These are phyloP conservation scores for Girardinus metallicus DNA, from an alignment of 2,797 vertebrate species.

Conservation along the genomic window DNA sequence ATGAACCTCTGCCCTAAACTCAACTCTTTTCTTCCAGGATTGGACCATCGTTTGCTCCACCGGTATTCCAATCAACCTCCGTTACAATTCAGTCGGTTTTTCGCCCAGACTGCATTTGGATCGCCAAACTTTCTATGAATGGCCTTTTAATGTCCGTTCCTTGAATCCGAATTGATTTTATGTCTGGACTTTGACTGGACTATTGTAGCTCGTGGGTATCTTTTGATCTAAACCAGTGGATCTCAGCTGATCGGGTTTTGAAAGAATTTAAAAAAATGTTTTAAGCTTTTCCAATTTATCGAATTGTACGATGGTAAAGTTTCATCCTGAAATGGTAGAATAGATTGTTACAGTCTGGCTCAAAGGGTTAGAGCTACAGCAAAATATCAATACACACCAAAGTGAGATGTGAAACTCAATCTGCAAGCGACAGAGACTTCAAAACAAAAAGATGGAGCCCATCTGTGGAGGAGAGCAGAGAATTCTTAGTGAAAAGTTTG, in stretches of 20 bases:
- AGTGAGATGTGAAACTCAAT: neutral
- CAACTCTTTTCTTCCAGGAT: neutral
- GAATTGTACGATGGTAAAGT: neutral
- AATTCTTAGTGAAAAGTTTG: neutral
- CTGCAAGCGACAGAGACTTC: neutral
- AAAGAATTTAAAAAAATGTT: neutral
- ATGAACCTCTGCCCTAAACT: neutral
- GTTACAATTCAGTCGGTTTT: neutral
- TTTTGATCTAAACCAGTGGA: neutral
- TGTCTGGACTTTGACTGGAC: neutral
- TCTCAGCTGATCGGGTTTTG: neutral
- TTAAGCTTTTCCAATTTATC: neutral
- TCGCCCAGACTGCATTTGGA: neutral
- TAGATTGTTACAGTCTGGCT: neutral
- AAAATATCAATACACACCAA: too few species aligned
- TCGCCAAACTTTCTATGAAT: neutral
- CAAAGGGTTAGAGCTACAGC: too few species aligned
- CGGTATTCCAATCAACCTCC: neutral
- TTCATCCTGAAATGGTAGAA: neutral
- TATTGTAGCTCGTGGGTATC: neutral
- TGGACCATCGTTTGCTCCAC: neutral
- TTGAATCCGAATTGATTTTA: neutral
- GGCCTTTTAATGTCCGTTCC: neutral
- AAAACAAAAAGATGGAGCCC: neutral
- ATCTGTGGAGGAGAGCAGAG: neutral